These are phyloP conservation scores for Grammomys surdaster DNA, from an alignment of 2,113 vertebrate species.

Conservation along the genomic window DNA sequence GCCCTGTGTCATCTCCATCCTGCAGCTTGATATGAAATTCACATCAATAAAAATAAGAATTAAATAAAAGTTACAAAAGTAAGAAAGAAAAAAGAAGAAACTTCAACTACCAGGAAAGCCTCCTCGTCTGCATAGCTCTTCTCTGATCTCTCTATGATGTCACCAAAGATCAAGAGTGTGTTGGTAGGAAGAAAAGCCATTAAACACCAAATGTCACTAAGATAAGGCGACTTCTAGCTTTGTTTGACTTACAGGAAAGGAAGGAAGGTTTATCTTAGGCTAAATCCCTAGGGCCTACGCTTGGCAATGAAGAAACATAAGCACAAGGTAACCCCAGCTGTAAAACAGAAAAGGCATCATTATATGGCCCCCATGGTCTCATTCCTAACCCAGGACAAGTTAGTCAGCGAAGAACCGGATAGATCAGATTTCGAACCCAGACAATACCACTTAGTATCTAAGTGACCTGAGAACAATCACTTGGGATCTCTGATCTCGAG, in stretches of 20 bases:
- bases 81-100: neutral
- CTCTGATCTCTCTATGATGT: neutral
- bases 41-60: no score
- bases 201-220: neutral
- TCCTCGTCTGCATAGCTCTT: neutral
- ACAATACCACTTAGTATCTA: neutral
- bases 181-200: rapidly evolving
- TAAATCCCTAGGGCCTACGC: neutral
- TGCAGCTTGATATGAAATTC: no score
- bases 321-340: neutral
- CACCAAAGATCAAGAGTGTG: neutral
- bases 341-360: neutral
- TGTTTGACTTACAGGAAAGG: neutral
- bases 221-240: neutral
- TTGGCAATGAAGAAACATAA: neutral
- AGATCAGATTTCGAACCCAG: neutral
- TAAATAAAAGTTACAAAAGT: no score
- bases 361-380: neutral
- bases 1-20: no score
- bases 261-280: neutral
- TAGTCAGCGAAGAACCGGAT: neutral
- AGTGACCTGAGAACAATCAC: neutral
- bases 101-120: neutral
- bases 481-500: neutral
- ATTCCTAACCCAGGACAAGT: neutral